Conservation (phyloP, 2,797 vertebrate species). For the Onychomys arenicola region DNA sequence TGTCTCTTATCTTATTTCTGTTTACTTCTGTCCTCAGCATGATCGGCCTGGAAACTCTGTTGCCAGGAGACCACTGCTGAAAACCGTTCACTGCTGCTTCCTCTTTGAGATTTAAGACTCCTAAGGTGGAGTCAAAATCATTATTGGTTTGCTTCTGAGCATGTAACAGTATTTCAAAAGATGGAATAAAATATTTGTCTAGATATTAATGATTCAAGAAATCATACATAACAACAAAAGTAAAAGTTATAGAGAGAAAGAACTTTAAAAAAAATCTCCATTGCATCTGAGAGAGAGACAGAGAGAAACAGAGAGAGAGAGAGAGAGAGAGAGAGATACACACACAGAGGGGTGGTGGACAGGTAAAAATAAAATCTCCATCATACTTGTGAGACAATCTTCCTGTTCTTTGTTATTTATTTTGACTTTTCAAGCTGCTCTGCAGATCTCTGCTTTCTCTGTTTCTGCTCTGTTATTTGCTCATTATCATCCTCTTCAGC, state of each 20-base stretch:
- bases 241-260: neutral
- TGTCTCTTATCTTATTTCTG: constrained; percentile 36
- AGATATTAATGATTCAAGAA: neutral
- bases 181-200: constrained; percentile 50
- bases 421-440: constrained; percentile 10
- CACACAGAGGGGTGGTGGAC: neutral
- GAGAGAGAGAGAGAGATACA: neutral
- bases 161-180: constrained; percentile 31
- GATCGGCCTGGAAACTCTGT: constrained; percentile 46
- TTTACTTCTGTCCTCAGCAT: constrained; percentile 49
- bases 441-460: neutral
- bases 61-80: constrained; percentile 68
- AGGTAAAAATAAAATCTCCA: neutral
- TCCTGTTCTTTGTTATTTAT: neutral
- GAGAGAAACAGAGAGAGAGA: neutral
- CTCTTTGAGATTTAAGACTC: constrained; percentile 48
- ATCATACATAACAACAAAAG: neutral
- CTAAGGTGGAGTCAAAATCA: constrained; percentile 44
- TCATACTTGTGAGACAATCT: neutral
- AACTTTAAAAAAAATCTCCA: neutral
- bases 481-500: neutral
- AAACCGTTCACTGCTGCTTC: neutral
- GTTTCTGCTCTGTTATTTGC: neutral
- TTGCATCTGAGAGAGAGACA: neutral
- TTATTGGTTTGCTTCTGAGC: constrained; percentile 12